These are phyloP conservation scores for Apamea epomidion DNA, from an alignment of 2,888 invertebrate species.

Conservation along the genomic window DNA sequence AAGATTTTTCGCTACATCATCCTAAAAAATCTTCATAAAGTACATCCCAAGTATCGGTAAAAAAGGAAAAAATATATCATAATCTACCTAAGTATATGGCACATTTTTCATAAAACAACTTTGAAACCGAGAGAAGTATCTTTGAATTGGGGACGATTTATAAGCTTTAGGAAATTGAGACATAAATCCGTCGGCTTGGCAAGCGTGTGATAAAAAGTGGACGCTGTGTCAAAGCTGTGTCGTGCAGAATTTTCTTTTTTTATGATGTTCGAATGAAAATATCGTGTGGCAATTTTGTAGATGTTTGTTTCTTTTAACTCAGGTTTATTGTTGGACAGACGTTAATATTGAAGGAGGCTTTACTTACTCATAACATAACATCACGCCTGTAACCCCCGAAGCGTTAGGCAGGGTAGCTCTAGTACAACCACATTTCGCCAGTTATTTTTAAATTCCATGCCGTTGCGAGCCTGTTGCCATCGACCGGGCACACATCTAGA, in stretches of 20 bases:
- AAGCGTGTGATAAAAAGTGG: slow-evolving; percentile 66
- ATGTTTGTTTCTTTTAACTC: background rate
- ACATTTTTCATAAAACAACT: slow-evolving; percentile 48
- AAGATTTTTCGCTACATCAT: background rate
- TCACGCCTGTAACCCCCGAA: background rate
- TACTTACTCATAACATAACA: background rate
- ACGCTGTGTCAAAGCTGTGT: slow-evolving; percentile 58
- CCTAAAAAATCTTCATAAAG: slow-evolving; percentile 6
- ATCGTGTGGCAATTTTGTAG: slow-evolving; percentile 24
- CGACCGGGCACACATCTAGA: too few species aligned
- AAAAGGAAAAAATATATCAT: slow-evolving; percentile 6
- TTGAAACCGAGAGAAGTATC: slow-evolving; percentile 55
- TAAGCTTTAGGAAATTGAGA: slow-evolving; percentile 72
- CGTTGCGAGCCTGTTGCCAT: too few species aligned
- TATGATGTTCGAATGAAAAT: slow-evolving; percentile 32
- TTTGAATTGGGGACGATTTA: slow-evolving; percentile 68
- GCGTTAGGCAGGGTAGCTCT: background rate
- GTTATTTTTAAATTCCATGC: background rate
- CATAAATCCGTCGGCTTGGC: slow-evolving; percentile 67
- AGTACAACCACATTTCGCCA: background rate
- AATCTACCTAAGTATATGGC: slow-evolving; percentile 17
- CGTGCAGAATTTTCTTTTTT: slow-evolving; percentile 41
- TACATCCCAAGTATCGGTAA: background rate
- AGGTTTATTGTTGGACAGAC: background rate
- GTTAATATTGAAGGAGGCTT: background rate